phyloP scores from a whole-genome alignment of 2,888 invertebrate genomes.

The Plebejus argus region DNA sequence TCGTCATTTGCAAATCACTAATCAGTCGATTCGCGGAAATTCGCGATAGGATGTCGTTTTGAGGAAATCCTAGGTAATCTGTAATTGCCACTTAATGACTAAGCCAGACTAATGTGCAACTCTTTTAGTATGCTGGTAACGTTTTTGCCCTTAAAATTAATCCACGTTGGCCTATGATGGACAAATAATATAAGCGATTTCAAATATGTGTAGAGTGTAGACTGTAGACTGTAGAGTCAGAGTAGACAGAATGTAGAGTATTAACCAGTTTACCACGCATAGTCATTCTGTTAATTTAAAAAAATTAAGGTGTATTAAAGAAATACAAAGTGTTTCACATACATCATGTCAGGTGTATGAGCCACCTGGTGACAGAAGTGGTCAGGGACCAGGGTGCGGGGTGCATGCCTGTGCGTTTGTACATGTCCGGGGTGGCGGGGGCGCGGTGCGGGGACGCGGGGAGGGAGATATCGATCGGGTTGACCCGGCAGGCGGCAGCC shows the following conservation, averaged over 20 bases:
- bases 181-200: not conserved
- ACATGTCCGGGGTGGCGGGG: not conserved
- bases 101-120: not conserved
- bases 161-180: too few species aligned
- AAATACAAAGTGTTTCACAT: not conserved
- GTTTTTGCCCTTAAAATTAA: not conserved
- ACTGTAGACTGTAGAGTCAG: too few species aligned
- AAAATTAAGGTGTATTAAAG: not conserved
- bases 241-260: too few species aligned
- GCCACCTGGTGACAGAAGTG: constrained; percentile 10
- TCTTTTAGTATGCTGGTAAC: not conserved
- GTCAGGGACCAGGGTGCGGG: not conserved
- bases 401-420: not conserved
- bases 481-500: not conserved
- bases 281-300: not conserved
- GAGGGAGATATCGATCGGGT: not conserved
- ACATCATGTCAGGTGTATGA: not conserved
- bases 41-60: not conserved
- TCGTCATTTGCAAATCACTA: not conserved
- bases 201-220: not conserved
- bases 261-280: too few species aligned
- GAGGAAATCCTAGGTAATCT: not conserved
- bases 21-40: not conserved
- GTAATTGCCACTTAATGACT: not conserved
- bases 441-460: not conserved